Evolutionary conservation across 92 coral and sea anemone genomes (phyloP).

Genomic region (Metridium senile): DNA sequence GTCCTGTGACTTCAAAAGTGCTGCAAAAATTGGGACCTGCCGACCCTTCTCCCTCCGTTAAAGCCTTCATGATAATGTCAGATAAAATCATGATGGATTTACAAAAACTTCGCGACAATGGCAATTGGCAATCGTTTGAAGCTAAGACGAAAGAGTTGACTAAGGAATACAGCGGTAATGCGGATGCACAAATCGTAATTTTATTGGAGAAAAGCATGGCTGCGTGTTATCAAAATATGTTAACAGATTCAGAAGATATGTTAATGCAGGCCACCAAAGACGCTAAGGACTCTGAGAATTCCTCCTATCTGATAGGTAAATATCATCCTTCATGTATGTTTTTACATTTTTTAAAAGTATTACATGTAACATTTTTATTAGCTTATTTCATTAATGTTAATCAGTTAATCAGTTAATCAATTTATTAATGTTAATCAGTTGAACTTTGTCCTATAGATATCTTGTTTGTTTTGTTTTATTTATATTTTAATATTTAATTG

Average conservation of each 20-base stretch:
- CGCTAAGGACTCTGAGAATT: conserved; percentile 30
- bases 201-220: conserved; percentile 62
- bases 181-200: conserved; percentile 53
- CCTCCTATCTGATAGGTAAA: conserved; percentile 14
- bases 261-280: conserved; percentile 22
- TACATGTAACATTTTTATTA: not conserved
- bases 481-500: no score
- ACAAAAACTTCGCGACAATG: conserved; percentile 69
- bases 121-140: conserved; percentile 55
- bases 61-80: conserved; percentile 13
- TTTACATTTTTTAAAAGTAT: not conserved
- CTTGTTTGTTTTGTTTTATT: not conserved
- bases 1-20: not conserved
- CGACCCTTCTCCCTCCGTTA: conserved; percentile 12
- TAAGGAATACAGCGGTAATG: conserved; percentile 1
- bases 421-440: no score
- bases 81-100: conserved; percentile 56
- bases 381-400: no score
- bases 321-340: not conserved
- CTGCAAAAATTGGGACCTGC: conserved; percentile 5
- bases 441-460: not conserved
- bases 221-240: conserved; percentile 47
- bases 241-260: conserved; percentile 42
- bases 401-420: no score
- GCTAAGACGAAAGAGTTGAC: conserved; percentile 16